Evolutionary conservation across 2,797 vertebrate genomes (phyloP).

Genomic region (Monodelphis domestica): DNA sequence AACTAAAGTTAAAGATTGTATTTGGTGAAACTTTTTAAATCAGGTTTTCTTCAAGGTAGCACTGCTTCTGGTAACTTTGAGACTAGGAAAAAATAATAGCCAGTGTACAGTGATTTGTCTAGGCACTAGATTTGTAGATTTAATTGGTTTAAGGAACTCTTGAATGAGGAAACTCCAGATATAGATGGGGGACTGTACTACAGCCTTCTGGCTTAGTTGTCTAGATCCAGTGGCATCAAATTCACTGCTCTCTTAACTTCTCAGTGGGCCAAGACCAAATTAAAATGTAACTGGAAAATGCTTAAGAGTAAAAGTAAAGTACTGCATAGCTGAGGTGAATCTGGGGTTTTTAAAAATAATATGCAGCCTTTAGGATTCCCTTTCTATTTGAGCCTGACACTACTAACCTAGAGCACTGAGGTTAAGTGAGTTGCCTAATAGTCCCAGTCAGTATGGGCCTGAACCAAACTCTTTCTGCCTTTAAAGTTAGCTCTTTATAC

Average conservation of each 20-base stretch:
- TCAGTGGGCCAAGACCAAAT: neutral
- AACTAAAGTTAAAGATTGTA: neutral
- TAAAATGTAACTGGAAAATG: neutral
- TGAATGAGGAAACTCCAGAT: neutral
- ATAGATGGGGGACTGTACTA: neutral
- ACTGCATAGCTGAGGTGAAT: neutral
- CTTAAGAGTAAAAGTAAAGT: neutral
- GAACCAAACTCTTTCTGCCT: too few relatives aligned
- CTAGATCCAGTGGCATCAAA: neutral
- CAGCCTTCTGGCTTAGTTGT: neutral
- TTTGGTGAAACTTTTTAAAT: constrained; percentile 12
- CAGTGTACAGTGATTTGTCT: neutral
- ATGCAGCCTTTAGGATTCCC: neutral
- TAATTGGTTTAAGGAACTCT: neutral
- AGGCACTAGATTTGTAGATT: neutral
- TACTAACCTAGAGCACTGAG: neutral
- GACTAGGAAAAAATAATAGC: neutral
- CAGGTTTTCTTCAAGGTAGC: neutral
- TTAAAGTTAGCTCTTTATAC: too few relatives aligned
- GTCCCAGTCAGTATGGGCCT: neutral
- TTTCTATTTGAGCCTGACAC: neutral
- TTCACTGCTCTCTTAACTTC: neutral
- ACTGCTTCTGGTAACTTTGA: neutral
- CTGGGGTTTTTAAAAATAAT: neutral
- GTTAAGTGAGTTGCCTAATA: neutral